phyloP scores from a whole-genome alignment of 2,113 vertebrate species.

The Eretmochelys imbricata region DNA sequence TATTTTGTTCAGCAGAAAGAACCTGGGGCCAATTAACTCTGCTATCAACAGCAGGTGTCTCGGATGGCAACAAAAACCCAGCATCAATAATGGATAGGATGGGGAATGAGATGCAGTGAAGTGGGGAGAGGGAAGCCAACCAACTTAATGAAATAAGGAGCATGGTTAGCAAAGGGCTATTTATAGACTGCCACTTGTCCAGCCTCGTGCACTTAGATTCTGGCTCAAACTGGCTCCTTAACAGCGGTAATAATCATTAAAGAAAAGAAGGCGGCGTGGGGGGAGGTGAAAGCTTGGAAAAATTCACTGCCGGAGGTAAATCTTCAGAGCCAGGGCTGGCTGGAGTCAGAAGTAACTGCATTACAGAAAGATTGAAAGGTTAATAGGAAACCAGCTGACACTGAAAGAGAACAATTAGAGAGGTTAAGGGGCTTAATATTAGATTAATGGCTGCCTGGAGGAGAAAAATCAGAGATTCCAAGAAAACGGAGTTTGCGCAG shows the following conservation, averaged over 20 bases:
- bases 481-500: slow-evolving; percentile 40
- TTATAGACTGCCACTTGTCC: slow-evolving; percentile 32
- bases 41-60: slow-evolving; percentile 28
- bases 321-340: slow-evolving; percentile 59
- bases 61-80: slow-evolving; percentile 10
- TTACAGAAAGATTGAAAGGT: slow-evolving; percentile 75
- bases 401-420: slow-evolving; percentile 74
- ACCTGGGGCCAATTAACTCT: neutral
- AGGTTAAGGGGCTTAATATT: slow-evolving; percentile 76
- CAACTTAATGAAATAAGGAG: slow-evolving; percentile 60
- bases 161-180: slow-evolving; percentile 46
- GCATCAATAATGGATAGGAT: slow-evolving; percentile 52
- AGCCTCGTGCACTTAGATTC: slow-evolving; percentile 45
- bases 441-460: slow-evolving; percentile 72
- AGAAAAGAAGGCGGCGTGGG: neutral
- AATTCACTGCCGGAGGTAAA: slow-evolving; percentile 68
- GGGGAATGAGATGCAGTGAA: slow-evolving; percentile 14
- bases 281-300: slow-evolving; percentile 51
- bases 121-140: slow-evolving; percentile 30
- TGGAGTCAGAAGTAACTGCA: slow-evolving; percentile 71
- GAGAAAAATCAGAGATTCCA: slow-evolving; percentile 72
- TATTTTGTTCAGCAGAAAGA: neutral
- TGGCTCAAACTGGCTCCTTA: slow-evolving; percentile 39
- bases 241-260: slow-evolving; percentile 56
- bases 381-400: slow-evolving; percentile 74